A percentile compares a stretch with the other conserved stretches of the same genome.
Conservation (phyloP, 2,888 invertebrate genomes). For the Aspidiotus rigidus region DNA sequence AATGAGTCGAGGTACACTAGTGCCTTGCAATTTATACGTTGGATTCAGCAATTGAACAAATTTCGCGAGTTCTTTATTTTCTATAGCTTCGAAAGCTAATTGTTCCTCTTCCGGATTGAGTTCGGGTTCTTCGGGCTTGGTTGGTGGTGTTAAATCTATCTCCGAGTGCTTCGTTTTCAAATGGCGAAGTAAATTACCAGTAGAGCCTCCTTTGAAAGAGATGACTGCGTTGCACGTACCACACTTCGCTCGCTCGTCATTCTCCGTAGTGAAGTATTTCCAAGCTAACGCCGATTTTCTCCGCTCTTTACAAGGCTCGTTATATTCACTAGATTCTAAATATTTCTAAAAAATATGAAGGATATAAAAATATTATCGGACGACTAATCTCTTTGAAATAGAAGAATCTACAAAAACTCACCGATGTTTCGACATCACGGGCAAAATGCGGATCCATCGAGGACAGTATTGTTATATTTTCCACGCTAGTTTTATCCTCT, state of each 20-base stretch:
- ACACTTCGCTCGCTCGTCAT: constrained; percentile 29
- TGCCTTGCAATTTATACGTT: constrained; percentile 12
- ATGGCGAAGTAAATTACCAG: constrained; percentile 32
- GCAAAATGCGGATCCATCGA: constrained; percentile 21
- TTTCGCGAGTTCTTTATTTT: constrained; percentile 26
- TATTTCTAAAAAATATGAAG: neutral
- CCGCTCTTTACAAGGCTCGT: constrained; percentile 14
- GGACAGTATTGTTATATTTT: constrained; percentile 18
- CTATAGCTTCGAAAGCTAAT: constrained; percentile 2
- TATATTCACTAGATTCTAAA: neutral
- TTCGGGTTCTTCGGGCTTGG: constrained; percentile 19
- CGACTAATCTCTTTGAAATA: neutral
- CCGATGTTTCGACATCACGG: neutral
- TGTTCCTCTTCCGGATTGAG: neutral
- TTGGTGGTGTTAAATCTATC: constrained; percentile 16
- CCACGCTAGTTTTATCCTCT: neutral
- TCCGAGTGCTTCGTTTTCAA: constrained; percentile 33
- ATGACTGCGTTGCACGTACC: constrained; percentile 13
- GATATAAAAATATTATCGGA: neutral
- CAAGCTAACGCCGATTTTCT: constrained; percentile 24
- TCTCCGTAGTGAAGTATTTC: constrained; percentile 26
- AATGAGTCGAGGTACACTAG: constrained; percentile 9
- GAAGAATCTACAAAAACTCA: neutral
- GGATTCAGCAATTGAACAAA: constrained; percentile 30
- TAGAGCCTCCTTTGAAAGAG: constrained; percentile 32